Conservation (phyloP, 1,140 invertebrate genomes). For the Druon quercuslanigerum region DNA sequence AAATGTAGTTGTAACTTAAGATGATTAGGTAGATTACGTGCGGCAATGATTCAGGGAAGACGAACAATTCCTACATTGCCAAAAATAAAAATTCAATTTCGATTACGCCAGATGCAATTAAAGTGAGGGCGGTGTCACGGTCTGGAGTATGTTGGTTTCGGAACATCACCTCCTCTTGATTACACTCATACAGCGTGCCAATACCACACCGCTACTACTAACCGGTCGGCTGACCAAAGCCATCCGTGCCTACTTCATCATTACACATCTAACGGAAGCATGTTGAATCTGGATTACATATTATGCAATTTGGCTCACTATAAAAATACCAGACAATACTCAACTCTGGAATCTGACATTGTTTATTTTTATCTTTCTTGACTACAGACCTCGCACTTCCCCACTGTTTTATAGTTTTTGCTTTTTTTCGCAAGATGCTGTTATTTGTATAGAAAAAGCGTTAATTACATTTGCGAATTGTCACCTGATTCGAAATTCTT, state of each 20-base stretch:
- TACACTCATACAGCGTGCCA: conserved; percentile 23
- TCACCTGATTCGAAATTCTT: too few relatives aligned
- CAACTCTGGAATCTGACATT: background rate
- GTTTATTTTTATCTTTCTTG: background rate
- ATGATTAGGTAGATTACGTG: background rate
- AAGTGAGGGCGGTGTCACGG: conserved; percentile 21
- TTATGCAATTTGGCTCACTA: background rate
- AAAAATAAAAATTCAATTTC: conserved; percentile 19
- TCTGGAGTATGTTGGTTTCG: conserved; percentile 15
- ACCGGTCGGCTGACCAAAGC: conserved; percentile 29
- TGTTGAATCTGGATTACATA: conserved; percentile 10
- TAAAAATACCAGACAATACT: conserved; percentile 4
- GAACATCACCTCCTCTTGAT: conserved; percentile 29
- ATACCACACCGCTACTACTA: conserved; percentile 22
- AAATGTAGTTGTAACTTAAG: background rate
- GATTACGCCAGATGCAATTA: conserved; percentile 3
- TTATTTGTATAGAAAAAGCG: too few relatives aligned
- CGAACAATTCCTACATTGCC: background rate
- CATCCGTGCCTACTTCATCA: conserved; percentile 18
- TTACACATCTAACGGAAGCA: conserved; percentile 16
- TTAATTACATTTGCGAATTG: too few relatives aligned
- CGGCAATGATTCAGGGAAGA: background rate
- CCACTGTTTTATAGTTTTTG: too few relatives aligned
- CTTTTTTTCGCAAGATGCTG: too few relatives aligned
- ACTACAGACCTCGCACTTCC: too few relatives aligned